Evolutionary conservation across 2,113 vertebrate species (phyloP), one percentile per base, ranked within the genome.

Genomic region (Megaleporinus macrocephalus): DNA sequence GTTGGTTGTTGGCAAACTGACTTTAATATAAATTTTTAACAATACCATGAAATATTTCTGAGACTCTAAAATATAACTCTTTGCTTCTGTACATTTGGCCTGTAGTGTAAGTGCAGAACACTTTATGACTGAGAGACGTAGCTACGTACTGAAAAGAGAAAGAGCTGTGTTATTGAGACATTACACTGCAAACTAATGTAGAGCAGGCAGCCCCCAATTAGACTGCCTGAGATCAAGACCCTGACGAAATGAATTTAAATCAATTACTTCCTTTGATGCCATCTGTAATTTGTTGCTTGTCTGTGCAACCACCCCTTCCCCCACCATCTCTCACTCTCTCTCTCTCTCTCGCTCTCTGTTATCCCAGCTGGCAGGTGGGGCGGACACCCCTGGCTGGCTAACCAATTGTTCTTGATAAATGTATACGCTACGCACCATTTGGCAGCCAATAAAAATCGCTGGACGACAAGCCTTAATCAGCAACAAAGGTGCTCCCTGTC

Each of bases 391-490:
- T 78, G 24, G 33, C 81, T 83, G 83, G 69, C 75, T 72, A 73
- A 70, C 83, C 57, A 89, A 92, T 93, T 89, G 89, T 92, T 87
- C 86, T 89, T 92, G 91, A 94, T 91, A 92, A 93, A 94, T 92
- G 92, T 93, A 92, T 91, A 89, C 84, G 91, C 93, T 92, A 89
- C 90, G 89, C 91, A 83, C 90, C 91, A 92, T 93, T 93, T 90
- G 88, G 84, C 90, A 86, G 90, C 93, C 92, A 92, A 93, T 94
- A 92, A 92, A 94, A 94, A 90, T 93, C 90, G 90, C 80, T 5
- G 84, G 84, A 83, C 84, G 89, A 86, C 87, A 89, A 89, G 86
- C 88, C 86, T 86, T 90, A 91, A 91, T 94, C 90, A 83, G 90
- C 90, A 88, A 89, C 85, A 85, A 86, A 88, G 84, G 86, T 85